Evolutionary conservation across 2,113 vertebrate genomes (phyloP).

Genomic region (Sphyrna mokarran): DNA sequence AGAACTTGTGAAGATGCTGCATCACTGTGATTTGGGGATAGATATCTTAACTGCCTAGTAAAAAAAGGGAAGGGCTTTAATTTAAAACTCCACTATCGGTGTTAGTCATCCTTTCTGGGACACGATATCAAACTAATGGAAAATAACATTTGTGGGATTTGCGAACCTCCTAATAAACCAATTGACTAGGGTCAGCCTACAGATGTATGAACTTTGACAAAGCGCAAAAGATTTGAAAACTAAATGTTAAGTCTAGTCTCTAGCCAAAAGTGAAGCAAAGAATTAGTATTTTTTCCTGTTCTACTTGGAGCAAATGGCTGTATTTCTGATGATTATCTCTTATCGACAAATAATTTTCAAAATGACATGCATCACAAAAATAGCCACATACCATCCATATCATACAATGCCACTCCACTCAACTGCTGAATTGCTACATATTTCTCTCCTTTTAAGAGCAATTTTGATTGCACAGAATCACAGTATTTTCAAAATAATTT

Average conservation of each 20-base stretch:
- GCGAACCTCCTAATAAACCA: slow-evolving; percentile 22
- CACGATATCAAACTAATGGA: slow-evolving; percentile 41
- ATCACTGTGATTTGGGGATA: slow-evolving; percentile 69
- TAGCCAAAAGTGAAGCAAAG: neutral
- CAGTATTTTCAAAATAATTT: neutral
- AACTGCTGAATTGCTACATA: too few relatives aligned
- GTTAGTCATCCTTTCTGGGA: slow-evolving; percentile 61
- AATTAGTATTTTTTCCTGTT: neutral
- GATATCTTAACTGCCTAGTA: slow-evolving; percentile 60
- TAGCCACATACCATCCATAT: neutral
- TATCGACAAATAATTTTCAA: neutral
- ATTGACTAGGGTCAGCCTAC: slow-evolving; percentile 3
- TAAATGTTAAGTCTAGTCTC: neutral
- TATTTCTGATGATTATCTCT: slow-evolving; percentile 4
- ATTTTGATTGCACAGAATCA: neutral
- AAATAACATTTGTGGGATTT: slow-evolving; percentile 29
- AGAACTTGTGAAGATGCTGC: slow-evolving; percentile 79
- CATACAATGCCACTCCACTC: neutral
- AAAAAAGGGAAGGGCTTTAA: slow-evolving; percentile 59
- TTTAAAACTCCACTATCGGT: slow-evolving; percentile 55
- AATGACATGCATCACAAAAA: neutral
- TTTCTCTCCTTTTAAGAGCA: neutral
- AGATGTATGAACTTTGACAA: slow-evolving; percentile 27
- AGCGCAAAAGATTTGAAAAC: slow-evolving; percentile 5
- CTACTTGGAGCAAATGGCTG: neutral